Evolutionary conservation across 2,888 invertebrate species (phyloP).

Genomic region (Leucophenga maculata): DNA sequence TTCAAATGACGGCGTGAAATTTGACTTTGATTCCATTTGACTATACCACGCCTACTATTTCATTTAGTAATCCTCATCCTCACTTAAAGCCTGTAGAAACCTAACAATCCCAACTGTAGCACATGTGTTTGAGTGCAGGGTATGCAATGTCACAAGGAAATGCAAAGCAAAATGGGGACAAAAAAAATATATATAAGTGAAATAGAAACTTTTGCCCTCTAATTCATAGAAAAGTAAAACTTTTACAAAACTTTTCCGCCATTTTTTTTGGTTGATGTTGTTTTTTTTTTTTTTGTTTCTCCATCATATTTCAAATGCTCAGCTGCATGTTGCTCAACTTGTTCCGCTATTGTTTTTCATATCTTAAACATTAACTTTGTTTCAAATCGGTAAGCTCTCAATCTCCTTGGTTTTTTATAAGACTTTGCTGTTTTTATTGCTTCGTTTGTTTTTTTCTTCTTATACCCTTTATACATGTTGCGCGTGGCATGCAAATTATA

Average conservation of each 20-base stretch:
- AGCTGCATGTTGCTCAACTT: slow-evolving; percentile 14
- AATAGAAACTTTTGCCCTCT: not conserved
- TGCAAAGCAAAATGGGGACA: not conserved
- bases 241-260: slow-evolving; percentile 15
- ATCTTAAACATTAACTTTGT: slow-evolving; percentile 15
- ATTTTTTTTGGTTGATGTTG: slow-evolving; percentile 4
- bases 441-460: not conserved
- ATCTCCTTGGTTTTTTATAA: not conserved
- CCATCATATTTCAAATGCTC: not conserved
- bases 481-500: too few species aligned
- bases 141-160: not conserved
- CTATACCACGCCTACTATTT: too few species aligned
- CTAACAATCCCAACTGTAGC: too few species aligned
- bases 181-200: too few species aligned
- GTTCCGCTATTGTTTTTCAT: slow-evolving; percentile 17
- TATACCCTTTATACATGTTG: too few species aligned
- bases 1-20: too few species aligned
- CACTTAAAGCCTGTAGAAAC: too few species aligned
- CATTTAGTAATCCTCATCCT: too few species aligned
- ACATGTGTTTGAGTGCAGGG: too few species aligned
- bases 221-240: not conserved
- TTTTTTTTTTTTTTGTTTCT: not conserved
- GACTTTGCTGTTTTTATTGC: not conserved
- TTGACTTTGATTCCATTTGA: too few species aligned
- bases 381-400: not conserved